Base-by-base conservation (phyloP, 2,797 vertebrate species). In the Hippopotamyrus pictus region DNA sequence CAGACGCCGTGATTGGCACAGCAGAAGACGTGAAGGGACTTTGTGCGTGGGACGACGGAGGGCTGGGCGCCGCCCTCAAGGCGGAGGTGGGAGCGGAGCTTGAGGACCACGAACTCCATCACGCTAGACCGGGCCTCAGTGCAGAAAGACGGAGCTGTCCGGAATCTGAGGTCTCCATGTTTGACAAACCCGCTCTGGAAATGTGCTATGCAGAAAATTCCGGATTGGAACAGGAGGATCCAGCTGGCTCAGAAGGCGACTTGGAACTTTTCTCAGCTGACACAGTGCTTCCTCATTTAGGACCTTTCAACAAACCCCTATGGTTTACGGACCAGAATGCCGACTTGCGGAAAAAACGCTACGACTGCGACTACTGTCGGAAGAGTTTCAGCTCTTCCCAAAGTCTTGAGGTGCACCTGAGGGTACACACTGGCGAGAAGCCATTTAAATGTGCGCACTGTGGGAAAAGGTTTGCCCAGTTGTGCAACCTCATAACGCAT, bases 161-260 rank as follows among this genome's bases (percentile, higher is more conserved):
- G 6, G 41, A 87, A 11, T 17, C 90, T 2, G 89, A 92, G 33
- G 94, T 90, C 91, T 14, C 41, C 0, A 89, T 93, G 90, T 93
- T 93, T 87, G 91, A 93, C 46, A 89, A 90, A 0, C 89, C 54
- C 76, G 50, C 91, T 9, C 93, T 53, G 92, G 8, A 92, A 46
- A 46, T 84, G 0, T 89, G 85, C 84, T 62, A 88, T 92, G 91
- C 92, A 91, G 44, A 91, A 86, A 83, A 93, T 73, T 46, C 5
- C 88, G 12, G 33, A 86, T 7, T 29, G 17, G 88, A 89, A 44
- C 54, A 86, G 0, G 90, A 91, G 11, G 92, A 92, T 11, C 92
- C 92, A 5, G 93, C 92, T 0, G 14, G 7, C 12, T 25, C 88
- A n/a, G 79, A 89, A 65, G 79, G 12, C 44, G 8, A 59, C 37